A percentile compares a stretch with the other conserved stretches of the same genome.
Conservation (phyloP, 2,888 invertebrate genomes). For the Amphimallon solstitiale region DNA sequence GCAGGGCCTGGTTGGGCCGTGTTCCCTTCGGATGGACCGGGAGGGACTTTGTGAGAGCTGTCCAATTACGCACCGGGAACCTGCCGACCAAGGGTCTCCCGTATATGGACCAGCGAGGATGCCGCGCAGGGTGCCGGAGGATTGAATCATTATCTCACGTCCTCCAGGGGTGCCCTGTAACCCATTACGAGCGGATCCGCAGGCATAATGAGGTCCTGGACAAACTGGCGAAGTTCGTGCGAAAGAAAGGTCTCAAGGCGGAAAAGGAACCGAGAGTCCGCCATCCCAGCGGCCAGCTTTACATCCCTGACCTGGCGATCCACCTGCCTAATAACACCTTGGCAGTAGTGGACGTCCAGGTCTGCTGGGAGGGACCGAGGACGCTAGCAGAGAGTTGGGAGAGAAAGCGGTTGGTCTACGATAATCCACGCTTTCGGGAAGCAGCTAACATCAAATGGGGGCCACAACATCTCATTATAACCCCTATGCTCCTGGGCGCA, state of each 20-base stretch:
- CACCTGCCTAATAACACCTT: not conserved
- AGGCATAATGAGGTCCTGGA: slow-evolving; percentile 43
- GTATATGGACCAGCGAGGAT: not conserved
- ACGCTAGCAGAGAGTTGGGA: too few species aligned
- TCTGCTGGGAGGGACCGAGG: slow-evolving; percentile 38
- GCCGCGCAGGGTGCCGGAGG: slow-evolving; percentile 46
- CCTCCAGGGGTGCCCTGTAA: slow-evolving; percentile 38
- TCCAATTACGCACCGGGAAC: slow-evolving; percentile 26
- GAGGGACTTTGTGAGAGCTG: too few species aligned
- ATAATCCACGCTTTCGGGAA: not conserved
- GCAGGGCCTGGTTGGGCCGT: not conserved
- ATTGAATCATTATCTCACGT: slow-evolving; percentile 39
- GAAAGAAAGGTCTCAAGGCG: slow-evolving; percentile 33
- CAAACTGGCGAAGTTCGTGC: slow-evolving; percentile 38
- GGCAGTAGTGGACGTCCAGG: slow-evolving; percentile 31
- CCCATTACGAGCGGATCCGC: slow-evolving; percentile 38
- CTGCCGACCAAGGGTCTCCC: not conserved
- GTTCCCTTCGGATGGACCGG: slow-evolving; percentile 40
- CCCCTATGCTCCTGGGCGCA: slow-evolving; percentile 41
- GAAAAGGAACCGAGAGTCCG: too few species aligned
- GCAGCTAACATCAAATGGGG: too few species aligned
- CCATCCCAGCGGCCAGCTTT: not conserved
- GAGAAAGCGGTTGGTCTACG: too few species aligned
- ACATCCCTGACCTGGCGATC: not conserved
- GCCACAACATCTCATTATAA: slow-evolving; percentile 24